Conservation (phyloP, 2,113 vertebrate genomes). For the Odontophorus gujanensis region DNA sequence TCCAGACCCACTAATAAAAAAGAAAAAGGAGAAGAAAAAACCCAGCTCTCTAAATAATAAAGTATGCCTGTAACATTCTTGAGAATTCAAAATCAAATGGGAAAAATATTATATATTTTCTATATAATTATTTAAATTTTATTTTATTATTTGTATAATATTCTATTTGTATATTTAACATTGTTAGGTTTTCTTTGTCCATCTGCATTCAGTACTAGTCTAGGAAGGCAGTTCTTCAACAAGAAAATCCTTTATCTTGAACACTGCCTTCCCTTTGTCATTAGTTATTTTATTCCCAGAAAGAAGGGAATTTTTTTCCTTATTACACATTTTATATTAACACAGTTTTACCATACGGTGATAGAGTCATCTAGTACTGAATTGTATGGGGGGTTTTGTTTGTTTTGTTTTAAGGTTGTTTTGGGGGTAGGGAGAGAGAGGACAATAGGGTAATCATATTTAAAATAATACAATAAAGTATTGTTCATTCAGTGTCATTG, state of each 20-base stretch:
- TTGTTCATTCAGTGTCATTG: slow-evolving; percentile 57
- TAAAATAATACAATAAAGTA: slow-evolving; percentile 13
- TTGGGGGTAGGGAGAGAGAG: accelerated
- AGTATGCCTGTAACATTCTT: background rate
- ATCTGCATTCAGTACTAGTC: background rate
- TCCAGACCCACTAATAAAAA: background rate
- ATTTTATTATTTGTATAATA: too few species aligned
- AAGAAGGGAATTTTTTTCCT: slow-evolving; percentile 36
- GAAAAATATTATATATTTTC: background rate
- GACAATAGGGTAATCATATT: slow-evolving; percentile 4
- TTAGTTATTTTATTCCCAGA: slow-evolving; percentile 53
- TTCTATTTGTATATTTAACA: slow-evolving; percentile 3
- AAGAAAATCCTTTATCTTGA: slow-evolving; percentile 44
- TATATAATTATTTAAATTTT: too few species aligned
- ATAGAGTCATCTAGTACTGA: slow-evolving; percentile 23
- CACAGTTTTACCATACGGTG: background rate
- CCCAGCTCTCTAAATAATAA: background rate
- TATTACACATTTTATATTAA: background rate
- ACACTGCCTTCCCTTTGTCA: background rate
- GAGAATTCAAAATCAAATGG: background rate
- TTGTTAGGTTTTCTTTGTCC: background rate
- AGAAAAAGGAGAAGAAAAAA: background rate
- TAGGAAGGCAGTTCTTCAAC: slow-evolving; percentile 24
- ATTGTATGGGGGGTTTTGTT: background rate
- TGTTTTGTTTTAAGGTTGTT: too few species aligned